Evolutionary conservation across 1,140 invertebrate genomes (phyloP), one percentile per base, ranked within the genome.

Genomic region (Pteromalus puparum): DNA sequence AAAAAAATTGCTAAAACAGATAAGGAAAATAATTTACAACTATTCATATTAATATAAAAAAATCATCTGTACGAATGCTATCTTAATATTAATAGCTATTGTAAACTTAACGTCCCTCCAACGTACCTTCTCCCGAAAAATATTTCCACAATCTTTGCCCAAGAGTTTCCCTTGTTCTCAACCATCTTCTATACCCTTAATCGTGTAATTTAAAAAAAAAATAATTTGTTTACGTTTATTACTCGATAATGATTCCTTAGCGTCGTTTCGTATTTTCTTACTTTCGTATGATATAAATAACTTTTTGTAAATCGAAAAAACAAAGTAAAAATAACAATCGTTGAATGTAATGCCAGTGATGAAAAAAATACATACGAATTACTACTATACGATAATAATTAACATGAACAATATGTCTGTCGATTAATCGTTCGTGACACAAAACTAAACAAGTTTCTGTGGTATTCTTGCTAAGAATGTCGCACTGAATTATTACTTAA

Each of bases 201-300:
- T 77, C 84, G 85, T 89, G 88, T 90, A 89, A 91, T 90, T 90
- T 88, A 89, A 91, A 91, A 88, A 90, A 30, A 85, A 88, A 90
- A 85, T 80, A 18, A 79, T 87, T 88, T 80, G 87, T 88, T 92
- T 91, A 89, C 85, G 88, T 92, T 93, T 88, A 90, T 90, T 87
- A 89, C 53, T 89, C 85, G 90, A 90, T 88, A 88, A 89, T 89
- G 90, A 91, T 91, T 90, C 88, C 89, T 90, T 91, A 91, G 89
- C 89, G 90, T 91, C 89, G 89, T 93, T 92, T 93, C 91, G 89
- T 93, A 93, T 92, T 93, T 93, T 93, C 92, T 93, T 93, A 92
- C 91, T 93, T 92, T 93, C 90, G 88, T 93, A 92, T 91, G 91
- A 85, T 88, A 90, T 86, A 88, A 88, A 91, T 90, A 91, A 90